Evolutionary conservation across 2,888 invertebrate genomes (phyloP).

Genomic region (Limnephilus lunatus): DNA sequence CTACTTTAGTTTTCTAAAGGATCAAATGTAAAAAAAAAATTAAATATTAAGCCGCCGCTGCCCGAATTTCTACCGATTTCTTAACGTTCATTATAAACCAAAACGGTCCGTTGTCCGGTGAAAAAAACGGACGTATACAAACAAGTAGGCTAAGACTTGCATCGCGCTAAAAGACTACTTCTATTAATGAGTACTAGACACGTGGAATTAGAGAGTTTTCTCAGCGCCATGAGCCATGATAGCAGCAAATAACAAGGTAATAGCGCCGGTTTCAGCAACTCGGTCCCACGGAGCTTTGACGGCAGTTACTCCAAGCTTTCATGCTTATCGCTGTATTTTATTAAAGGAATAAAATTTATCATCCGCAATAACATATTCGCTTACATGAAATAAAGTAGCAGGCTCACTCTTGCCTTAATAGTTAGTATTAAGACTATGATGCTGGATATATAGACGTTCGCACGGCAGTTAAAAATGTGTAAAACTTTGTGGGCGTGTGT

Average conservation of each 20-base stretch:
- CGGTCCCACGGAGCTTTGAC: conserved; percentile 18
- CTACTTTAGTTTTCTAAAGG: too few species aligned
- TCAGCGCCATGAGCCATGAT: neutral
- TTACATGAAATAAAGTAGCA: conserved; percentile 38
- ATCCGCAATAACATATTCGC: conserved; percentile 16
- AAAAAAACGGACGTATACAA: too few species aligned
- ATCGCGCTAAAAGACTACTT: neutral
- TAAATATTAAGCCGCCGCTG: too few species aligned
- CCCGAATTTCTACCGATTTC: too few species aligned
- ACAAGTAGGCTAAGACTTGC: too few species aligned
- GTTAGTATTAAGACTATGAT: neutral
- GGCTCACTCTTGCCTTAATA: neutral
- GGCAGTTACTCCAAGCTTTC: conserved; percentile 6
- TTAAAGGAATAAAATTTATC: conserved; percentile 44
- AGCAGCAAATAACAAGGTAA: neutral
- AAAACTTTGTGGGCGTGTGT: neutral
- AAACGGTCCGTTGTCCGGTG: too few species aligned
- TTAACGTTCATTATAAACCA: too few species aligned
- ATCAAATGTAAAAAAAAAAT: too few species aligned
- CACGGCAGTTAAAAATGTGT: conserved; percentile 30
- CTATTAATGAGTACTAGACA: neutral
- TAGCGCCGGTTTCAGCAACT: neutral
- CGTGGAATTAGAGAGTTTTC: neutral
- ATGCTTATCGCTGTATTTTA: conserved; percentile 35
- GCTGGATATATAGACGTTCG: neutral